Conservation (phyloP, 2,113 vertebrate genomes). For the Salminus brasiliensis region DNA sequence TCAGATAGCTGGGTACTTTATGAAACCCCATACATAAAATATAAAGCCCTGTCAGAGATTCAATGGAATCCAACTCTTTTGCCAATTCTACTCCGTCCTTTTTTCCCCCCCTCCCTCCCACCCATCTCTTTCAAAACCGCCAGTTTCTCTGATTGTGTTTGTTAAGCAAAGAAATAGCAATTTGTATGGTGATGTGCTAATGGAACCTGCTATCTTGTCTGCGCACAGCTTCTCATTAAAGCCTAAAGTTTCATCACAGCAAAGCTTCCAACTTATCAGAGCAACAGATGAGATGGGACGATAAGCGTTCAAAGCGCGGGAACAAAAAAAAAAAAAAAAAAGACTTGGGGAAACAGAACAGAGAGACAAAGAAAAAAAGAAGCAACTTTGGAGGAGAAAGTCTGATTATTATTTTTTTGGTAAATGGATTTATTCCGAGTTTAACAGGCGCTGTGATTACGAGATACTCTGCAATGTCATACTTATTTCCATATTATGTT, state of each 20-base stretch:
- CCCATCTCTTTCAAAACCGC: constrained; percentile 5
- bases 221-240: constrained; percentile 60
- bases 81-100: constrained; percentile 22
- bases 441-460: constrained; percentile 42
- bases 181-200: constrained; percentile 54
- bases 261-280: constrained; percentile 47
- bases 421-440: constrained; percentile 47
- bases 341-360: constrained; percentile 48
- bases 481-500: constrained; percentile 22
- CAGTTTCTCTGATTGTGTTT: constrained; percentile 21
- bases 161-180: constrained; percentile 44
- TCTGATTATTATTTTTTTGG: constrained; percentile 53
- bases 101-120: too few relatives aligned
- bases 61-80: constrained; percentile 17
- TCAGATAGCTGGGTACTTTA: constrained; percentile 30
- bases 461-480: neutral
- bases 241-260: constrained; percentile 57
- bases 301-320: constrained; percentile 52
- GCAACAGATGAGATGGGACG: constrained; percentile 49
- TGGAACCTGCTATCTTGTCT: constrained; percentile 51
- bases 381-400: constrained; percentile 26
- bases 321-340: neutral
- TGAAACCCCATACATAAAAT: constrained; percentile 60
- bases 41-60: constrained; percentile 25
- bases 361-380: constrained; percentile 46